Evolutionary conservation across 2,888 invertebrate species (phyloP), one percentile per base, ranked within the genome.

Genomic region (Drosophila macrospina): DNA sequence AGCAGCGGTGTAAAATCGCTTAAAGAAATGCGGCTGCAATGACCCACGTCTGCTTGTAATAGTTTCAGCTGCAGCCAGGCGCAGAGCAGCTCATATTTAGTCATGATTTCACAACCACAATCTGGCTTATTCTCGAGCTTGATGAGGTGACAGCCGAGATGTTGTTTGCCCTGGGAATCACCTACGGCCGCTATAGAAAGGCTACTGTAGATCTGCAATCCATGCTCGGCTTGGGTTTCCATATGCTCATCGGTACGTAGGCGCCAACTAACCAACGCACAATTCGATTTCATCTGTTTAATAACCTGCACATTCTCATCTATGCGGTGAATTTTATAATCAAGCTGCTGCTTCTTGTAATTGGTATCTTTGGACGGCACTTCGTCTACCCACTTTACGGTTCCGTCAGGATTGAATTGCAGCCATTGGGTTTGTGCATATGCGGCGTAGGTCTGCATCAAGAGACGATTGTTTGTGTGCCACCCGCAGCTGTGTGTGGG

Each of bases 21-120:
- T 5, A 85, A 45, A 4, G 86, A 72, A 15, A 91, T 55, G 0
- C 91, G 86, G 0, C 80, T 56, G 11, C 91, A 90, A 13, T 76
- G 60, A 0, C 72, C 85, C 0, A 51, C 4, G 0, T 74, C 61
- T 0, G 61, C 20, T 37, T 78, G 48, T 0, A 86, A 51, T 0
- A 91, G 62, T 16, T 72, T 79, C 2, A 91, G 42, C 8, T 82
- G 85, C 1, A 91, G 48, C 92, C 91, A 91, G 13, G 86, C 85
- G 10, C 79, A 67, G 1, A 91, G 51, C 8, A 91, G 63, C 55
- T 88, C 89, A 50, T 83, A 89, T 44, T 91, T 91, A 11, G 87
- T 86, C 78, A 89, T 79, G 5, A 89, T 57, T 66, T 91, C 91
- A 61, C 89, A 90, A 0, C 91, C 91, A 57, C 90, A 91, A n/a